Conservation (phyloP, 2,888 invertebrate genomes). For the Tachina fera region DNA sequence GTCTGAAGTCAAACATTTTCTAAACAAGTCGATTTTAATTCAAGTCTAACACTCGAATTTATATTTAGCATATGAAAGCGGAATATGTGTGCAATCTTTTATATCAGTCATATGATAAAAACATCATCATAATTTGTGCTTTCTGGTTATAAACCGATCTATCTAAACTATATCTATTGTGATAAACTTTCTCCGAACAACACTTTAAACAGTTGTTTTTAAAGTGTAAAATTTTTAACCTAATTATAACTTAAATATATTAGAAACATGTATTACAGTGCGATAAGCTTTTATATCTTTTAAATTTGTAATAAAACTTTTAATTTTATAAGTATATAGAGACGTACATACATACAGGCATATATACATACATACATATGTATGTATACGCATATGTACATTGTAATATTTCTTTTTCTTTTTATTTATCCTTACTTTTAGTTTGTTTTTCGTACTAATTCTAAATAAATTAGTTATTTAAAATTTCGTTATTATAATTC, state of each 20-base stretch:
- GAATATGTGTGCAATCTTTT: neutral
- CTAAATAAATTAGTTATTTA: conserved; percentile 29
- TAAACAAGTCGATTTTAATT: neutral
- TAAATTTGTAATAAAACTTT: conserved; percentile 35
- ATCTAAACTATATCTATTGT: conserved; percentile 4
- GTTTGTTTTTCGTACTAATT: conserved; percentile 19
- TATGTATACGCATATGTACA: neutral
- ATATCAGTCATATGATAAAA: neutral
- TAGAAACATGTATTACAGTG: conserved; percentile 36
- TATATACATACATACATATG: neutral
- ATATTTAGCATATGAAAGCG: neutral
- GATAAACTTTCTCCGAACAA: neutral
- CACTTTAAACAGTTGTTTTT: neutral
- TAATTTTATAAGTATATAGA: neutral
- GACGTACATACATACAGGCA: neutral
- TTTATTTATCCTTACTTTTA: conserved; percentile 44
- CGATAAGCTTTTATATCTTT: conserved; percentile 37
- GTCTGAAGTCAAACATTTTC: too few relatives aligned
- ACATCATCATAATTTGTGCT: neutral
- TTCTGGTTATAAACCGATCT: neutral
- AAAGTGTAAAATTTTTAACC: neutral
- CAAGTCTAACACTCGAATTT: neutral
- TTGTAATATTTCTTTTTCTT: conserved; percentile 21
- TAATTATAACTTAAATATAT: neutral
- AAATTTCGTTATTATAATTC: conserved; percentile 5